Evolutionary conservation across 2,113 vertebrate species (phyloP).

Genomic region (Herpailurus yagouaroundi): DNA sequence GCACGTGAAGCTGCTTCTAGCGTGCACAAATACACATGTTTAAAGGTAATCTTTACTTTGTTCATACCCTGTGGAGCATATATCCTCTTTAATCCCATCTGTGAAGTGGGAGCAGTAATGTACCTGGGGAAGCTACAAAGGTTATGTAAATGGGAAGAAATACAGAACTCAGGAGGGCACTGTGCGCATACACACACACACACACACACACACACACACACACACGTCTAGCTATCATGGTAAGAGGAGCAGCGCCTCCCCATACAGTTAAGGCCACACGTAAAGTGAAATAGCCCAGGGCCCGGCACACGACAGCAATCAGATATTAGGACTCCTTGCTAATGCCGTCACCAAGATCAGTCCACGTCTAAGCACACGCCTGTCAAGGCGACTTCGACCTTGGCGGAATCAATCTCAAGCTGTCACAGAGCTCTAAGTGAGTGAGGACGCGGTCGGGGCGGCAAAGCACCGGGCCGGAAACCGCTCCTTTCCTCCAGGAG

Average conservation of each 20-base stretch:
- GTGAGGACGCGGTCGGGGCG: accelerated
- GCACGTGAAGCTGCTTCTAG: not conserved
- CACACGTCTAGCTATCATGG: accelerated
- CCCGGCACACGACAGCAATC: not conserved
- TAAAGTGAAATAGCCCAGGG: not conserved
- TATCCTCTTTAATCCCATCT: not conserved
- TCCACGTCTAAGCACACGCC: not conserved
- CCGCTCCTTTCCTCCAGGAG: not conserved
- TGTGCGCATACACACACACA: not conserved
- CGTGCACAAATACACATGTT: too few species aligned
- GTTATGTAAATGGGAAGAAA: not conserved
- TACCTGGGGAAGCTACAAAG: not conserved
- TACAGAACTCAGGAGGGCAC: not conserved
- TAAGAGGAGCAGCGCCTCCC: accelerated
- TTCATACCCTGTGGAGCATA: accelerated
- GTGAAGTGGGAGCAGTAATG: not conserved
- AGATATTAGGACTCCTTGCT: not conserved
- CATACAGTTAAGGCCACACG: accelerated
- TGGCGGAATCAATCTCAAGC: not conserved
- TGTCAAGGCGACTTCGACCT: not conserved
- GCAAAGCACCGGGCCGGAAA: too few species aligned
- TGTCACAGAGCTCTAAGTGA: not conserved
- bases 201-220: not conserved
- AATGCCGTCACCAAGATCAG: accelerated
- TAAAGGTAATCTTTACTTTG: not conserved